phyloP scores from a whole-genome alignment of 2,797 vertebrate species.

The Eremophila alpestris region DNA sequence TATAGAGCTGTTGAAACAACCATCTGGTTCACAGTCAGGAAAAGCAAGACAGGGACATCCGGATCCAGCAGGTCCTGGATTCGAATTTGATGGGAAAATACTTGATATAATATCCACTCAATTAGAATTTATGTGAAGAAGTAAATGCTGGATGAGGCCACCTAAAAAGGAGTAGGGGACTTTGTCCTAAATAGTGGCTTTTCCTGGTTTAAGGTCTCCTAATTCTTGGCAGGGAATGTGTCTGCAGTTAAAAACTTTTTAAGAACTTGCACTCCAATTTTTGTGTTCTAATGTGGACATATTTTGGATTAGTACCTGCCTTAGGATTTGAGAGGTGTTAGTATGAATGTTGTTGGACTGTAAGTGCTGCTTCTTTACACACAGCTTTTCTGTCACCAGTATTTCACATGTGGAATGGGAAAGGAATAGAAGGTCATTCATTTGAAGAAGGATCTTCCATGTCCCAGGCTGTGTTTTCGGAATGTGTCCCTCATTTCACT shows the following conservation, averaged over 20 bases:
- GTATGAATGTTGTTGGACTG: not conserved
- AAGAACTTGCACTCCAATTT: not conserved
- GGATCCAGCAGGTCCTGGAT: not conserved
- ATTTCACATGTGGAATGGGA: not conserved
- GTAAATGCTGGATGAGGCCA: not conserved
- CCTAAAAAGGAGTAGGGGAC: not conserved
- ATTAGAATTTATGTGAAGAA: not conserved
- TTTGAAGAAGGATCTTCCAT: not conserved
- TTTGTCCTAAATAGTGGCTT: not conserved
- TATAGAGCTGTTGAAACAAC: not conserved
- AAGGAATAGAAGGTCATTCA: not conserved
- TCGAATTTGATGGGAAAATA: not conserved
- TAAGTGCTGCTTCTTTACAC: rapidly evolving
- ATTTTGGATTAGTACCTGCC: not conserved
- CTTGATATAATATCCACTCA: not conserved
- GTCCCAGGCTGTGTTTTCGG: not conserved
- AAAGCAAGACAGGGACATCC: not conserved
- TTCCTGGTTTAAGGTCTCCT: not conserved
- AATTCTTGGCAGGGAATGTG: rapidly evolving
- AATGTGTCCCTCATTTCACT: rapidly evolving
- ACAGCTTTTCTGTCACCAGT: not conserved
- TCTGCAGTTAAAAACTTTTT: not conserved
- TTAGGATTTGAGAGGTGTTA: not conserved
- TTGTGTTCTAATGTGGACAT: no score
- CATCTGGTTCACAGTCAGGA: not conserved